phyloP scores from a whole-genome alignment of 2,113 vertebrate genomes.

The Spheniscus mendiculus region DNA sequence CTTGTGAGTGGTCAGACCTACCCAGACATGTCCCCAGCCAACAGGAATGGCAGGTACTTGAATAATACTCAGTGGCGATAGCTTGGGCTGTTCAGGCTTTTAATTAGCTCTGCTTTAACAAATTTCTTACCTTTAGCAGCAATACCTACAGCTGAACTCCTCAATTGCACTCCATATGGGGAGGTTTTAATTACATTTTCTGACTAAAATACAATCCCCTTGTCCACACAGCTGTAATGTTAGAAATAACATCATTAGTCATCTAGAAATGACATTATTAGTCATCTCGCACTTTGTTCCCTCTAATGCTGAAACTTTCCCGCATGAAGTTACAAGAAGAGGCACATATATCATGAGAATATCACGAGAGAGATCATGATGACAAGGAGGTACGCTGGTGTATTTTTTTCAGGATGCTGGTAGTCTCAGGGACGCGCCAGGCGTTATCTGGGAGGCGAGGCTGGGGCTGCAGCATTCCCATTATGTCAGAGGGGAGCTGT shows the following conservation, averaged over 20 bases:
- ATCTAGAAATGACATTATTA: not conserved
- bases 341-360: not conserved
- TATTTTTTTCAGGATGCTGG: rapidly evolving
- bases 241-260: not conserved
- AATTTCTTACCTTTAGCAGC: not conserved
- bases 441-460: not conserved
- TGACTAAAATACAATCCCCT: not conserved
- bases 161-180: not conserved
- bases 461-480: not conserved
- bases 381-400: not conserved
- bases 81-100: not conserved
- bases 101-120: not conserved
- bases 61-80: rapidly evolving
- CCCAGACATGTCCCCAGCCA: not conserved
- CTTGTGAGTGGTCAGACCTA: not conserved
- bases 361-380: rapidly evolving
- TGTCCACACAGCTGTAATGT: not conserved
- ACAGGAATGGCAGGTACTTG: not conserved
- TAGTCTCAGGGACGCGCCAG: not conserved
- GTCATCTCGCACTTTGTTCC: not conserved
- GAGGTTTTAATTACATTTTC: not conserved
- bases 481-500: slow-evolving; percentile 19
- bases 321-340: rapidly evolving
- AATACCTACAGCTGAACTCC: not conserved
- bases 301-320: not conserved